Evolutionary conservation across 1,140 invertebrate genomes (phyloP), one percentile per base, ranked within the genome.

Genomic region (Ceratina australensis): DNA sequence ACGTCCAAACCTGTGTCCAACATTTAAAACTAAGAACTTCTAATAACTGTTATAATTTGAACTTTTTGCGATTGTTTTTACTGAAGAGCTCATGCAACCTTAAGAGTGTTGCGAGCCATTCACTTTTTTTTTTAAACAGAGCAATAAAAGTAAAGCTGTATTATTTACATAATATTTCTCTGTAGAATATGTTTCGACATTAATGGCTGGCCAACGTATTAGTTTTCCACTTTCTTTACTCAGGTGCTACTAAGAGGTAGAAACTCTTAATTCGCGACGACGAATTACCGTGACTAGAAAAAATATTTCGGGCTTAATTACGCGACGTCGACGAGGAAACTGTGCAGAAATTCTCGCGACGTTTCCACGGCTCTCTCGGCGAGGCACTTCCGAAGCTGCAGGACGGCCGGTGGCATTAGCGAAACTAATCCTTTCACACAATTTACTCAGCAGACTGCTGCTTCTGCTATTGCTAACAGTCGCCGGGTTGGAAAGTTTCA

Each of bases 341-440:
- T 15, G 64, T 24, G 42, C 3, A 49, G 47, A 47, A 66, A 66
- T 50, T 52, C 49, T 49, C 22, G 16, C 12, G 22, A 66, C 22
- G 64, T n/a, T 26, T 52, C 12, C 47, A 5, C 42, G 15, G 2
- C 15, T 18, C 52, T 5, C 49, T 16, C 3, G 13, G 60, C 16
- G 16, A n/a, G 16, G 22, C 49, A 26, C 49, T 50, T 16, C 26
- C 15, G 64, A 52, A 66, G 26, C 18, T 66, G 33, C 20, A 52
- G 22, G 47, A 66, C 24, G 64, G 42, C 24, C 64, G 64, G 20
- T 24, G 47, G 64, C 47, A 52, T 50, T 50, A 52, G 64, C 64
- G 22, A 52, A 42, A 66, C 64, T 52, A 52, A 66, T 66, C 64
- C 64, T 66, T 66, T 66, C 64, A 28, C 64, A 13, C 64, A 50